Percentiles rank a stretch among this genome's conserved stretches.
These are phyloP conservation scores for Geodia barretti DNA, from an alignment of 37 sponge, comb jelly and placozoan species.

Conservation along the genomic window DNA sequence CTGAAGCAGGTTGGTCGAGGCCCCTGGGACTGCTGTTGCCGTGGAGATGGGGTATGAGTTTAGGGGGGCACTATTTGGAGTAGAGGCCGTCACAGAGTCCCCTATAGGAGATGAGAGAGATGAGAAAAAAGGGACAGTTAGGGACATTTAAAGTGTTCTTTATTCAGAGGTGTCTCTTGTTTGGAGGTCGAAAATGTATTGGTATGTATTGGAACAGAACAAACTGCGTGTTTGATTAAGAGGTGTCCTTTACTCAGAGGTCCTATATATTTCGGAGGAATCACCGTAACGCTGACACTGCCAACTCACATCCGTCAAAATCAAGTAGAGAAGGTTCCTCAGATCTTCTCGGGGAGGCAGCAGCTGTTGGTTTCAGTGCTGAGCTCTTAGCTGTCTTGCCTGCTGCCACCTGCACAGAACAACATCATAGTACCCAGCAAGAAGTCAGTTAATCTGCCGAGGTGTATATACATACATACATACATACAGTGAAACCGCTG, in stretches of 20 bases:
- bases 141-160: slow-evolving; percentile 13
- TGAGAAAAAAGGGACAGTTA: too few species aligned
- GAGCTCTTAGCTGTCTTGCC: neutral
- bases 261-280: too few species aligned
- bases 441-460: neutral
- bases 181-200: neutral
- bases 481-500: neutral
- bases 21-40: slow-evolving; percentile 1
- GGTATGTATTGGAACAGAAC: neutral
- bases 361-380: neutral
- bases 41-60: slow-evolving; percentile 16
- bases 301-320: slow-evolving; percentile 53
- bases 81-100: neutral
- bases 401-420: neutral
- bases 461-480: neutral
- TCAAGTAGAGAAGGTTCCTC: slow-evolving; percentile 35
- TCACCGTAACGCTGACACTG: too few species aligned
- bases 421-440: too few species aligned
- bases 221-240: neutral
- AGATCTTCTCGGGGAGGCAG: neutral
- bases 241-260: neutral
- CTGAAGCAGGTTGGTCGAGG: slow-evolving; percentile 29
- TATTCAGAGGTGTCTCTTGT: neutral
- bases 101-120: neutral
- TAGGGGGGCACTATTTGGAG: neutral